Evolutionary conservation across 2,888 invertebrate genomes (phyloP), one percentile per base, ranked within the genome.

Genomic region (Pristionchus fissidentatus): DNA sequence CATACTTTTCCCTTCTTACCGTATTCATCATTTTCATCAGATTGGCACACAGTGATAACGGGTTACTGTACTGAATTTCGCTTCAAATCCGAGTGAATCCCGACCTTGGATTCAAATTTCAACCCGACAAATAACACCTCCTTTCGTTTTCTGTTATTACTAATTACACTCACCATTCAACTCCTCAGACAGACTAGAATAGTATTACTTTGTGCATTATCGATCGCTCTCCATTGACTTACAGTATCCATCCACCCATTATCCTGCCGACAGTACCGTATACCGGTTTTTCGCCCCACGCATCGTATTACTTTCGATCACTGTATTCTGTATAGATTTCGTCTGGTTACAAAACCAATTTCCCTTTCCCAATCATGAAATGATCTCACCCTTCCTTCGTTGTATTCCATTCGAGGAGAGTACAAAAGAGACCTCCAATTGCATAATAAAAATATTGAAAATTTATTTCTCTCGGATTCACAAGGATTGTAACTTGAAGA

Each of bases 321-420:
- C 49, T 26, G 75, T 77, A 77, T 77, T 77, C 43, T 70, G 70
- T 43, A 41, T 43, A n/a, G 26, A 70, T 70, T 55, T 70, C 41
- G n/a, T 41, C 7, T 43, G 70, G 70, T 70, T 70, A 43, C 70
- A 70, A 70, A 70, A 70, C 70, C 70, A 43, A 15, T 41, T 70
- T 70, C 38, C 70, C 41, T 70, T 66, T 26, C 70, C 41, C 41
- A 22, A 70, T 70, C 70, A 70, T 70, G 41, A 70, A 70, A 70
- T 70, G 70, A 70, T 70, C 70, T 70, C 70, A 70, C 70, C 19
- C 38, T 70, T 70, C n/a, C 70, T 70, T 70, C 70, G 43, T 70
- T 70, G 70, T 70, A 70, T 70, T 70, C 70, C 70, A 70, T 41
- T 70, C 70, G 43, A 70, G 70, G 70, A 70, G 70, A 70, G 70